Evolutionary conservation across 2,888 invertebrate genomes (phyloP), one percentile per base, ranked within the genome.

Genomic region (Plebejus melissa): DNA sequence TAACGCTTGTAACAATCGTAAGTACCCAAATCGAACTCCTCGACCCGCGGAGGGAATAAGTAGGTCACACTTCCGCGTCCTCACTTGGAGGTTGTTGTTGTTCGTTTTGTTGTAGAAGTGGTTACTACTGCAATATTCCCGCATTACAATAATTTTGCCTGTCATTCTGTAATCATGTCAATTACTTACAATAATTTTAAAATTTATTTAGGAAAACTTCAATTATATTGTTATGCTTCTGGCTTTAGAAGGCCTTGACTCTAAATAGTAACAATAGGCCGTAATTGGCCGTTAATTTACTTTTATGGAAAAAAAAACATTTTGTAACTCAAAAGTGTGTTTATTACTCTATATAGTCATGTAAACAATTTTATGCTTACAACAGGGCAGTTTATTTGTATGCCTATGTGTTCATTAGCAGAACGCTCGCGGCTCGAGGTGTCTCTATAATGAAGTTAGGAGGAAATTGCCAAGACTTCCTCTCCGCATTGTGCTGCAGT

Each of bases 61-160:
- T 92, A 87, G 93, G 93, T 92, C 93, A 92, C 84, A 87, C 90
- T 88, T 88, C 88, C 88, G 89, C 86, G 91, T 89, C 88, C 90
- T 88, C 88, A 83, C 84, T 85, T 84, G 84, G 82, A 85, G 85
- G 28, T 74, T 65, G 76, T 77, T 75, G 74, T 71, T 77, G 76
- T 76, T 78, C 80, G 79, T 78, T 78, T 78, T 28, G 58, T 28
- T 65, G 7, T 60, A 69, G 13, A 50, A 76, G 13, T 2, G 11
- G 5, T 54, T 69, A 54, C 50, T 16, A 36, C 65, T 65, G 65
- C 65, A 65, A 13, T 65, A 16, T 32, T 65, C 13, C 65, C 13
- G 65, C 65, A 65, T 36, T 65, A 4, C 11, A 65, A 32, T 65
- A 32, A 22, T 58, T 58, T 22, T 4, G 58, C 28, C 60, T 60